Base-by-base conservation (phyloP, 2,888 invertebrate species). In the Steinernema scapterisci region DNA sequence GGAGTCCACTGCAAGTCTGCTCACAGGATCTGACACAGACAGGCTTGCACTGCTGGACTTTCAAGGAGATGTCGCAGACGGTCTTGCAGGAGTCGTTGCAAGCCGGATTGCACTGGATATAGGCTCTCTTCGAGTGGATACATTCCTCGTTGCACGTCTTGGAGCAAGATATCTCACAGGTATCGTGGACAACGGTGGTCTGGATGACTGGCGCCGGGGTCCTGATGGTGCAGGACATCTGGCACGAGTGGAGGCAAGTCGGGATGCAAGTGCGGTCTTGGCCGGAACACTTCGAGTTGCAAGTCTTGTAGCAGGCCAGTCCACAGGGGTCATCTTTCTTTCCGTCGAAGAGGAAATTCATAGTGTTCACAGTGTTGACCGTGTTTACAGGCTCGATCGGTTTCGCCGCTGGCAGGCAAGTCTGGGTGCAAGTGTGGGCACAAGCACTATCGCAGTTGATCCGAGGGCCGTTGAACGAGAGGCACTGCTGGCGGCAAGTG, bases 21-120 rank as follows among this genome's bases (percentile, higher is more conserved):
- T 63, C 63, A 31, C 63, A 63, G 27, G 63, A 63, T 25, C 31
- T 11, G 31, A 63, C 63, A 13, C 63, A 63, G 6, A 63, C 63
- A 5, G 63, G 63, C 63, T 63, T 63, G 63, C 63, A 63, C n/a
- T 63, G 63, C 19, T 63, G 27, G 16, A 63, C 31, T 27, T 63
- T 63, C 16, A 63, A 11, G 27, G 63, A 63, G n/a, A 63, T 31
- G 63, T 63, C 63, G 63, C 63, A 63, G 16, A 63, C 63, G 31
- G 63, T 63, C 63, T 63, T 63, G 63, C 63, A 63, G 16, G 63
- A 63, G 31, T 63, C 63, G 63, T 27, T 63, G 31, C 63, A 63
- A 9, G 63, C 63, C 2, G 63, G 63, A 31, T 27, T 63, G 63
- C 63, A 63, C 63, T 63, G 63, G n/a, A 63, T 27, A 31, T 63